Evolutionary conservation across 1,140 invertebrate species (phyloP).

Genomic region (Drosophila equinoxialis): DNA sequence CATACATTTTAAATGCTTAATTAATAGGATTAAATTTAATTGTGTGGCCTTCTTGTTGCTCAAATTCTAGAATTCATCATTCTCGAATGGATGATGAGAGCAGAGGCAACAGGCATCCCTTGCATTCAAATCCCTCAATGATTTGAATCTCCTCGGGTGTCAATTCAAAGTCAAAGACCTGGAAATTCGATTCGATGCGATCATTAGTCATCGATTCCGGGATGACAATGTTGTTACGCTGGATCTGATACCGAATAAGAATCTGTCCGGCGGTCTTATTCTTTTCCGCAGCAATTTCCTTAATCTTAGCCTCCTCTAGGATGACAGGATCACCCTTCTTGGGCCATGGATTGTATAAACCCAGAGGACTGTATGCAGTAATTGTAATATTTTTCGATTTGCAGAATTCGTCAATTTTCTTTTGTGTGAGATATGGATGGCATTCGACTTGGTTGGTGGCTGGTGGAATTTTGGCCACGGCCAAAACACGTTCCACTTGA

Average conservation of each 20-base stretch:
- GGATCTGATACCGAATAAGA: conserved; percentile 87
- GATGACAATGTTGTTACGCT: conserved; percentile 86
- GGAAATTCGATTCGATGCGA: conserved; percentile 88
- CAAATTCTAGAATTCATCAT: too few relatives aligned
- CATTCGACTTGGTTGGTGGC: conserved; percentile 90
- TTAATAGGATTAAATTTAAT: too few relatives aligned
- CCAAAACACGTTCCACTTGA: conserved; percentile 89
- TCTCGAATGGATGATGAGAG: background rate
- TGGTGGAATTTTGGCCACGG: conserved; percentile 88
- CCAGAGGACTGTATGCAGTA: conserved; percentile 91
- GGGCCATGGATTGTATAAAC: conserved; percentile 89
- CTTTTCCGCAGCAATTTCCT: conserved; percentile 86
- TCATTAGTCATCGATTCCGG: conserved; percentile 87
- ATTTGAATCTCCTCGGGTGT: conserved; percentile 84
- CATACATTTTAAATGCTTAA: too few relatives aligned
- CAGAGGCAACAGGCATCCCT: conserved; percentile 83
- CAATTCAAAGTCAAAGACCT: conserved; percentile 89
- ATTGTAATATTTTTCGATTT: conserved; percentile 86
- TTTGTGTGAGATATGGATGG: conserved; percentile 90
- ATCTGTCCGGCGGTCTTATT: conserved; percentile 89
- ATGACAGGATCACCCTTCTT: conserved; percentile 88
- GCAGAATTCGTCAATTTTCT: conserved; percentile 88
- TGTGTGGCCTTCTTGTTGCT: too few relatives aligned
- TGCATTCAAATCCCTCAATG: conserved; percentile 84
- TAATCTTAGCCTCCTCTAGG: conserved; percentile 85